Conservation (phyloP, 2,797 vertebrate species). For the Gambelia wislizenii region DNA sequence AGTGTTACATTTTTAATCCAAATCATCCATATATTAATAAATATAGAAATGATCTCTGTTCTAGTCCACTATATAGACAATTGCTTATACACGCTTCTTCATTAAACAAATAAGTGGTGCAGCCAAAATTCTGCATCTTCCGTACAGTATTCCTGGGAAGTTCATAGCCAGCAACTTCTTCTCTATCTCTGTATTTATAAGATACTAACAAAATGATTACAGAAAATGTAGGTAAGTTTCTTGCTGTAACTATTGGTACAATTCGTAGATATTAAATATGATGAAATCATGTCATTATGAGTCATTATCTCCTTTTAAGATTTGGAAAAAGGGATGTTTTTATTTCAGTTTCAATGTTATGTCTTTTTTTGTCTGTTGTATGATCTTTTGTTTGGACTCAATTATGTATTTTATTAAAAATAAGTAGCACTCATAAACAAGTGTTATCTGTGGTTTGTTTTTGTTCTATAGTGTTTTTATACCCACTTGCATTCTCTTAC, state of each 20-base stretch:
- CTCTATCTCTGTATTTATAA: not conserved
- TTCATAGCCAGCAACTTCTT: not conserved
- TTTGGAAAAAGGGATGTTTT: too few relatives aligned
- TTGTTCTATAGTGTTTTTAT: not conserved
- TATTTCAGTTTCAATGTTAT: too few relatives aligned
- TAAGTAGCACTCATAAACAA: too few relatives aligned
- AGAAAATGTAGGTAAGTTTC: not conserved
- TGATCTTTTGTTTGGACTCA: too few relatives aligned
- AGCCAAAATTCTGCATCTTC: not conserved
- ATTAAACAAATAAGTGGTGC: not conserved
- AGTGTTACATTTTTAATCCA: conserved; percentile 1
- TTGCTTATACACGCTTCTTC: not conserved
- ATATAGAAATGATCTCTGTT: not conserved
- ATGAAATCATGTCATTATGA: too few relatives aligned
- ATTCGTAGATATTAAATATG: too few relatives aligned
- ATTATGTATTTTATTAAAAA: too few relatives aligned
- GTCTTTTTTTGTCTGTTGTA: too few relatives aligned
- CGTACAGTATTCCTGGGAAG: too few relatives aligned
- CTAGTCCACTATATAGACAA: not conserved
- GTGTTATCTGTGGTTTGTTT: not conserved
- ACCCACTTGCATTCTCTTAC: not conserved
- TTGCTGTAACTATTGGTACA: too few relatives aligned
- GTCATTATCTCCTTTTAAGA: too few relatives aligned
- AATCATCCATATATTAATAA: not conserved
- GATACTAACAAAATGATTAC: not conserved